Evolutionary conservation across 2,113 vertebrate species (phyloP), one percentile per base, ranked within the genome.

Genomic region (Macquaria ambigua): DNA sequence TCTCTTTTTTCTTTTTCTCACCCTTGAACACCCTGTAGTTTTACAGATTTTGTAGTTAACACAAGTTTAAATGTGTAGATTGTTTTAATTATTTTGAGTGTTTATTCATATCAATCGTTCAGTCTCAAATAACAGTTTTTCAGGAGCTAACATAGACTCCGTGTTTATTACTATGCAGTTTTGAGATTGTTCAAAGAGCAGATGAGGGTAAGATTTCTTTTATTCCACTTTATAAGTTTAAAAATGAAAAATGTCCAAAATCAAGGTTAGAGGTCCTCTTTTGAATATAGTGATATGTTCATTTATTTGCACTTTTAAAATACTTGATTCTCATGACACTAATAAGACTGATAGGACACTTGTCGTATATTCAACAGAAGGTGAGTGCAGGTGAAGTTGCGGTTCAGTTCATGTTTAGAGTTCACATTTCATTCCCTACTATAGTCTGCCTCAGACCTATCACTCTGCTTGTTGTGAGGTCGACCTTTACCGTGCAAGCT

Each of bases 381-480:
- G 21, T 23, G 56, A 63, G 16, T 10, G 28, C 14, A 52, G 63
- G 73, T 76, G 68, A 83, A 77, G 78, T 20, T 23, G 53, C 31
- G 15, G 59, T 61, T 75, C 39, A 52, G 18, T 82, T 91, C 83
- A 80, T 39, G 61, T 67, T 88, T 83, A 79, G 41, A 86, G 77
- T 86, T 88, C 79, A 81, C 31, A 21, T 88, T 81, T 90, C 58
- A 37, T 46, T 66, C 53, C 52, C 31, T 55, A 53, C 75, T 74
- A 72, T 46, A 53, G 69, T 43, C 74, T 0, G 67, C 68, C 62
- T 82, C 50, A 34, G 71, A 34, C 43, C 25, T 8, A 73, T 79
- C 83, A 28, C 75, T 77, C 53, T 68, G 62, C 80, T 77, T 82
- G 86, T 85, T 83, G 79, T 84, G 72, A 75, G 84, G 81, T 68